Conservation (phyloP, 2,888 invertebrate species). For the Drosophila picticornis region DNA sequence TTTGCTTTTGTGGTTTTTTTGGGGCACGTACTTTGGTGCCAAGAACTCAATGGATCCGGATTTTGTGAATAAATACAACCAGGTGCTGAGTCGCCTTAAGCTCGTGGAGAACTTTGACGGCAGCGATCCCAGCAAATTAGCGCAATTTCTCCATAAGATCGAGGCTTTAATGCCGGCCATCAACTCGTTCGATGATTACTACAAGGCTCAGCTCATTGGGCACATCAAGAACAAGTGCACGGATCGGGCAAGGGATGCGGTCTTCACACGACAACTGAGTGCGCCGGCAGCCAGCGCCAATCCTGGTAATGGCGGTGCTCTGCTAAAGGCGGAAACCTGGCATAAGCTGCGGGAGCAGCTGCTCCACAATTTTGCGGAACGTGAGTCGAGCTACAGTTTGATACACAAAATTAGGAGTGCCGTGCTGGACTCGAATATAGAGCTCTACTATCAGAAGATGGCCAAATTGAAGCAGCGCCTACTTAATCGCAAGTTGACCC, state of each 20-base stretch:
- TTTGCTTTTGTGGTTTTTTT: not conserved
- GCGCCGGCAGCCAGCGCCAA: constrained; percentile 57
- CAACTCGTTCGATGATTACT: constrained; percentile 69
- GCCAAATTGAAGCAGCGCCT: constrained; percentile 65
- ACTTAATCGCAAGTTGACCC: constrained; percentile 67
- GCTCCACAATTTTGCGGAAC: constrained; percentile 67
- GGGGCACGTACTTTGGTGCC: not conserved
- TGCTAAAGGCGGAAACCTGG: constrained; percentile 64
- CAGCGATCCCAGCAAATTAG: constrained; percentile 65
- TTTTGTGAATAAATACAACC: constrained; percentile 74
- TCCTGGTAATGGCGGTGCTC: constrained; percentile 18
- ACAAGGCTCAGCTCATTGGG: constrained; percentile 61
- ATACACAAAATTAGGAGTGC: constrained; percentile 67
- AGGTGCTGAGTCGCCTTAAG: constrained; percentile 65
- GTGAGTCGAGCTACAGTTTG: constrained; percentile 66
- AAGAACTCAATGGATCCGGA: constrained; percentile 60
- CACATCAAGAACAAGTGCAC: constrained; percentile 76
- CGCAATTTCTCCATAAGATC: constrained; percentile 68
- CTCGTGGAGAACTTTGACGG: constrained; percentile 72
- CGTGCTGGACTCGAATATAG: constrained; percentile 69
- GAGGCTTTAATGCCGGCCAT: constrained; percentile 65
- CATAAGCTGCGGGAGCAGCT: constrained; percentile 69
- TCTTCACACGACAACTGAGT: constrained; percentile 65
- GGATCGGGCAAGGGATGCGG: constrained; percentile 71
- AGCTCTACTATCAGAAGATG: constrained; percentile 70